A percentile compares a stretch with the other conserved stretches of the same genome.
phyloP scores from a whole-genome alignment of 1,140 invertebrate genomes.

The Meloidogyne exigua region DNA sequence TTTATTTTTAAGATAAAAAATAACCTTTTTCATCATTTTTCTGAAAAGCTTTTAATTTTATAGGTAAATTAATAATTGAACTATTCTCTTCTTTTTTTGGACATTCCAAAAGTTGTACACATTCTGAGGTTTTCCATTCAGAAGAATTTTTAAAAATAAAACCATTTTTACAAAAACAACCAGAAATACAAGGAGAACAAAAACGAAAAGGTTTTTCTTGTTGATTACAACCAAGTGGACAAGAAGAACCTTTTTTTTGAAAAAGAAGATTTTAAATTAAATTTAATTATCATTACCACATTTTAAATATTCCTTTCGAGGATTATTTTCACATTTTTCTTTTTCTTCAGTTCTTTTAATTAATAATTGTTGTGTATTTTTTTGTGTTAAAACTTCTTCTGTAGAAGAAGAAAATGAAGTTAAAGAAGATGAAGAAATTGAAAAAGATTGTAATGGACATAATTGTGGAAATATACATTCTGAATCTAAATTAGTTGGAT shows the following conservation, averaged over 20 bases:
- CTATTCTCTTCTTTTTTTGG: neutral
- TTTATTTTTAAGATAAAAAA: too few relatives aligned
- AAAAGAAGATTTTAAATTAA: neutral
- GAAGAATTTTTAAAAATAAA: slow-evolving; percentile 32
- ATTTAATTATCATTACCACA: slow-evolving; percentile 4
- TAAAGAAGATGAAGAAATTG: neutral
- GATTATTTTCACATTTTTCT: slow-evolving; percentile 16
- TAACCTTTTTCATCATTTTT: neutral
- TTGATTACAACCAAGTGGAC: slow-evolving; percentile 39
- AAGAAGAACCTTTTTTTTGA: slow-evolving; percentile 28
- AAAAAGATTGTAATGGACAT: slow-evolving; percentile 17
- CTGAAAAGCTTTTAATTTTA: neutral
- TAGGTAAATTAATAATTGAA: neutral
- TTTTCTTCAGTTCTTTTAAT: neutral
- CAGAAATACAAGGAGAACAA: slow-evolving; percentile 37
- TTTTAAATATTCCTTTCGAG: slow-evolving; percentile 20
- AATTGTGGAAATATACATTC: slow-evolving; percentile 30
- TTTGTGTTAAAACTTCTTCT: neutral
- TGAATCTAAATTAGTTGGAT: slow-evolving; percentile 27
- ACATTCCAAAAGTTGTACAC: slow-evolving; percentile 19
- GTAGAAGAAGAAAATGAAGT: neutral
- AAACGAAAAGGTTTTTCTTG: neutral
- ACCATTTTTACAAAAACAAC: slow-evolving; percentile 44
- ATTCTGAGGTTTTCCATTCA: slow-evolving; percentile 29
- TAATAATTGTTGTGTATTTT: neutral